phyloP scores from a whole-genome alignment of 2,113 vertebrate species.

The Carassius gibelio region DNA sequence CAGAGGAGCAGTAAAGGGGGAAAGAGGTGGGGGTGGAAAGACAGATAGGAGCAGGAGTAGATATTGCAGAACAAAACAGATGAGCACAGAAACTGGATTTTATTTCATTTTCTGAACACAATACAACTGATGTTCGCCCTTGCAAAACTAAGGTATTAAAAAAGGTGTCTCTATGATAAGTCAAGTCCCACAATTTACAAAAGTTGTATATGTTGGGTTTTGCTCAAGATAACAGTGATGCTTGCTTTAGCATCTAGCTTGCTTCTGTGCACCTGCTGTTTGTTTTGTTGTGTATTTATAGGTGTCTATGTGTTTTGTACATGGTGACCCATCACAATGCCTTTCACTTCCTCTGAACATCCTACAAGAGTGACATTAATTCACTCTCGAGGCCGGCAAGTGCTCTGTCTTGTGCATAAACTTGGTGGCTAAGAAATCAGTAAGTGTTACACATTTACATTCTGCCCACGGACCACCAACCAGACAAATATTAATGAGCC shows the following conservation, averaged over 20 bases:
- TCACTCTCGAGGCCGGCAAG: conserved; percentile 39
- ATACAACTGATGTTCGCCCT: not conserved
- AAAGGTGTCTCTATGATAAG: too few species aligned
- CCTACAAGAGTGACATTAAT: conserved; percentile 24
- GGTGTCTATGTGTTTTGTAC: not conserved
- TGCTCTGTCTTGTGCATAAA: conserved; percentile 47
- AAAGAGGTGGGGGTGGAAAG: not conserved
- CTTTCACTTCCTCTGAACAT: not conserved
- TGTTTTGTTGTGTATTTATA: not conserved
- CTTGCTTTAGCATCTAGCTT: not conserved
- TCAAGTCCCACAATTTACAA: not conserved
- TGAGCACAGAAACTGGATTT: too few species aligned
- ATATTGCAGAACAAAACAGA: not conserved
- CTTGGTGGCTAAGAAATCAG: conserved; percentile 20
- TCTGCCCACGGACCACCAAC: conserved; percentile 9
- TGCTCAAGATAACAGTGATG: not conserved
- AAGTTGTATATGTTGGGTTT: not conserved
- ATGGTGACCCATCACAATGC: conserved; percentile 1
- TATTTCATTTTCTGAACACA: not conserved
- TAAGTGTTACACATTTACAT: conserved; percentile 21
- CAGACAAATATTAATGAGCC: conserved; percentile 27
- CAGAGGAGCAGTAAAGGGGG: conserved; percentile 19
- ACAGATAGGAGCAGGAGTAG: not conserved
- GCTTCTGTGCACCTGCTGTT: not conserved
- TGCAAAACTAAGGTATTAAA: not conserved